Base-by-base conservation (phyloP, 2,888 invertebrate genomes). In the Archips crataeganus region DNA sequence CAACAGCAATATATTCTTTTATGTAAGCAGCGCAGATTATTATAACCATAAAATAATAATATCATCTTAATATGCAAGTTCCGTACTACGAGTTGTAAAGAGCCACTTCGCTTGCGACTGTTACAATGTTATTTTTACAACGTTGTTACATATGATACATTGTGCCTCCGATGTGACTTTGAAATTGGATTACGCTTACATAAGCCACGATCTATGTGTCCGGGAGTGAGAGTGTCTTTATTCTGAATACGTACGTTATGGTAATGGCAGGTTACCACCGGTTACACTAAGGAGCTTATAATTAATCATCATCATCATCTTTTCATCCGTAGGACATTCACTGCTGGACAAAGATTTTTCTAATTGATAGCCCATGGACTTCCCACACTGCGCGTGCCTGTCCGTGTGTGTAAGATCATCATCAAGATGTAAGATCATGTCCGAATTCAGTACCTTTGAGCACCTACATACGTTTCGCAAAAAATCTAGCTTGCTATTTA, bases 71-170 rank as follows among this genome's bases (percentile, higher is more conserved):
- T 64, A 64, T 74, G 74, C 60, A 60, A 61, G 59, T 74, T 69
- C 54, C 51, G 49, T 64, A 74, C 64, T 36, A 61, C 54, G 60
- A 61, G 65, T 51, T 70, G 57, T 70, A 70, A 74, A 70, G 64
- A 65, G 65, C 64, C 54, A 61, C 59, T 64, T 68, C n/a, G 60
- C 63, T 60, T 61, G 45, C 57, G 63, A 73, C 60, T 42, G 59
- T 74, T 54, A 74, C 74, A 70, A 74, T 63, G 74, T 74, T 60
- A 74, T 70, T 65, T 74, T 70, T 70, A 74, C 39, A 51, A 45
- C 54, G 42, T 45, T 5, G 42, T 74, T 60, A 61, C 64, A 57
- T 32, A 32, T 23, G 49, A 59, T 69, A 74, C 70, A 69, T 70
- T 74, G 74, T 74, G 42, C 51, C 49, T 51, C 62, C 23, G 42